phyloP scores from a whole-genome alignment of 2,797 vertebrate genomes.

The Acanthurus tractus region DNA sequence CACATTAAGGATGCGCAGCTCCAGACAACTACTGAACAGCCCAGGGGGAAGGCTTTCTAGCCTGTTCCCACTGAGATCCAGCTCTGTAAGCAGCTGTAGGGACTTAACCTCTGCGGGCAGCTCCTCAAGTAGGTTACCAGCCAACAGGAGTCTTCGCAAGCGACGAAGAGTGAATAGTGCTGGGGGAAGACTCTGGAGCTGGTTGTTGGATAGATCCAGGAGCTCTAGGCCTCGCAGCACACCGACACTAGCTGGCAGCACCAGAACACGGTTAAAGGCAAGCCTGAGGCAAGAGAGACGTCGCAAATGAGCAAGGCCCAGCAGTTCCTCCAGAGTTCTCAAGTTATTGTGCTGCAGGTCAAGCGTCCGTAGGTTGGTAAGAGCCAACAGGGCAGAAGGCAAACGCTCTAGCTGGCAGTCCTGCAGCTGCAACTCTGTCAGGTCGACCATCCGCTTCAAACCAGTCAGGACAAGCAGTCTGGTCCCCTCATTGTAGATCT shows the following conservation, averaged over 20 bases:
- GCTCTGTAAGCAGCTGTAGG: conserved; percentile 76
- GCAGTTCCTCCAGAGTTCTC: conserved; percentile 84
- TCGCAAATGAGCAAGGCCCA: conserved; percentile 81
- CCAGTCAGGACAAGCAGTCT: conserved; percentile 81
- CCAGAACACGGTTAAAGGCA: conserved; percentile 80
- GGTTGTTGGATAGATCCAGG: conserved; percentile 85
- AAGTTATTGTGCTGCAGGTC: conserved; percentile 85
- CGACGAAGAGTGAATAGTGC: conserved; percentile 83
- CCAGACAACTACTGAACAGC: conserved; percentile 79
- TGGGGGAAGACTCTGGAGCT: conserved; percentile 80
- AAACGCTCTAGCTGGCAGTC: conserved; percentile 86
- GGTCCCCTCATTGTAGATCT: conserved; percentile 84
- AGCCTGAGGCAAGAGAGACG: conserved; percentile 83
- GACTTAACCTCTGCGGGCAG: conserved; percentile 80
- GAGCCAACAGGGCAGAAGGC: conserved; percentile 78
- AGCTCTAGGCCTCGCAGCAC: conserved; percentile 82
- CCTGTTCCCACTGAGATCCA: conserved; percentile 85
- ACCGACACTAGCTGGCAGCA: conserved; percentile 77
- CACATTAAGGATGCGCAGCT: conserved; percentile 79
- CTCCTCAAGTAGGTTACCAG: conserved; percentile 81
- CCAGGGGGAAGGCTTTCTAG: conserved; percentile 81
- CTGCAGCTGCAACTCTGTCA: conserved; percentile 82
- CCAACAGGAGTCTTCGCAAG: conserved; percentile 84
- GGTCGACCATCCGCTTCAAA: conserved; percentile 76
- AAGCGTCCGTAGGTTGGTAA: conserved; percentile 78